These are phyloP conservation scores for Marcusenius ussheri DNA, from an alignment of 2,113 vertebrate species.

Conservation along the genomic window DNA sequence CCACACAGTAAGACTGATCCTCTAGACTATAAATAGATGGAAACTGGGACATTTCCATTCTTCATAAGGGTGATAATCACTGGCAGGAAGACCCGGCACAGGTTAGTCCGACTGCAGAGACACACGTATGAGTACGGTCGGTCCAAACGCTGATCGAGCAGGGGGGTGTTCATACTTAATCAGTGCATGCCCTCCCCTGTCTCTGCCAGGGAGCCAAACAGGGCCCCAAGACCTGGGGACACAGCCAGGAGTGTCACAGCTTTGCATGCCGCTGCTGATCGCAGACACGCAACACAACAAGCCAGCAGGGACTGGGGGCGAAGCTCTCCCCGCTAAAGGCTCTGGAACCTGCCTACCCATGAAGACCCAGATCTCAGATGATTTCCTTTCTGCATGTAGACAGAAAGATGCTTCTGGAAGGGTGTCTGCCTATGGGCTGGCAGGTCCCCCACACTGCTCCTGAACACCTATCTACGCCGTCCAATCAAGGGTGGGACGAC, in stretches of 20 bases:
- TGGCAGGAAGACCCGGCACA: constrained; percentile 6
- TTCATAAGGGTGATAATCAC: constrained; percentile 37
- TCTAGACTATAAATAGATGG: constrained; percentile 30
- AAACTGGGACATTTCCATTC: constrained; percentile 33
- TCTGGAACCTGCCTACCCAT: neutral
- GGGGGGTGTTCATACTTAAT: neutral
- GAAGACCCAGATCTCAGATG: neutral
- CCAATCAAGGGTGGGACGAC: neutral
- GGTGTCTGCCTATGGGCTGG: neutral
- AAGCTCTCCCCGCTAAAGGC: neutral
- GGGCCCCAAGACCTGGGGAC: neutral
- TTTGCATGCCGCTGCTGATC: neutral
- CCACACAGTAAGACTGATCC: constrained; percentile 23
- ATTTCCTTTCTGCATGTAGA: neutral
- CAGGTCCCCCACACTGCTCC: neutral
- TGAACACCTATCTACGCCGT: neutral
- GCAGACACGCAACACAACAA: neutral
- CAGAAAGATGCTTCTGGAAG: neutral
- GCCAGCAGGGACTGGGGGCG: neutral
- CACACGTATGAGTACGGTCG: neutral
- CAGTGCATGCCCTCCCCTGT: neutral
- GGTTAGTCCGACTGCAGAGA: neutral
- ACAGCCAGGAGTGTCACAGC: neutral
- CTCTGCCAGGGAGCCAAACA: neutral
- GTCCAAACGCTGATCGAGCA: neutral